These are phyloP conservation scores for Masnerella sp. DNA, from an alignment of 2,888 invertebrate species.

Conservation along the genomic window DNA sequence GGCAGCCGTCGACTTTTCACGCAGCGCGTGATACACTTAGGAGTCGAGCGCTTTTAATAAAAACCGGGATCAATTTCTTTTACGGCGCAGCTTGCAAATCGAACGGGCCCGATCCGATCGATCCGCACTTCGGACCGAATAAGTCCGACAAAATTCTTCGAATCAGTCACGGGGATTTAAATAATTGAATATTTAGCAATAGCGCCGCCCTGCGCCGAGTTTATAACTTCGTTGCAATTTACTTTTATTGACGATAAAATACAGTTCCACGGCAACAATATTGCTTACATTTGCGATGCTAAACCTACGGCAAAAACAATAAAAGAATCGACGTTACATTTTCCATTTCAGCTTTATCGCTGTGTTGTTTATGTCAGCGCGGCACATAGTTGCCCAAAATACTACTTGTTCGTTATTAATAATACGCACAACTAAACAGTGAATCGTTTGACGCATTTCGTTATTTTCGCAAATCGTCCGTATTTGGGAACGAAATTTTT, in stretches of 20 bases:
- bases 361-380: too few relatives aligned
- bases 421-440: too few relatives aligned
- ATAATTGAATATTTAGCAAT: constrained; percentile 51
- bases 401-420: too few relatives aligned
- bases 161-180: constrained; percentile 50
- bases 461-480: too few relatives aligned
- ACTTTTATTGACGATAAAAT: constrained; percentile 49
- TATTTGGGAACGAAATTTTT: too few relatives aligned
- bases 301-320: constrained; percentile 37
- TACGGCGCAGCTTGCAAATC: constrained; percentile 55
- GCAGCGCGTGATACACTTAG: constrained; percentile 58
- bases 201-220: constrained; percentile 38
- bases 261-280: constrained; percentile 33
- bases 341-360: constrained; percentile 13
- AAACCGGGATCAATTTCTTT: constrained; percentile 60
- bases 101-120: constrained; percentile 24
- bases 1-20: constrained; percentile 50
- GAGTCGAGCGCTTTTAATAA: constrained; percentile 58
- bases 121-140: constrained; percentile 19
- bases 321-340: constrained; percentile 23
- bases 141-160: constrained; percentile 35
- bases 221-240: constrained; percentile 47
- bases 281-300: constrained; percentile 38
- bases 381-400: too few relatives aligned
- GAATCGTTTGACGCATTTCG: too few relatives aligned